Percentiles rank a stretch among this genome's conserved stretches.
These are phyloP conservation scores for Ephialtes manifestator DNA, from an alignment of 2,888 invertebrate genomes.

Conservation along the genomic window DNA sequence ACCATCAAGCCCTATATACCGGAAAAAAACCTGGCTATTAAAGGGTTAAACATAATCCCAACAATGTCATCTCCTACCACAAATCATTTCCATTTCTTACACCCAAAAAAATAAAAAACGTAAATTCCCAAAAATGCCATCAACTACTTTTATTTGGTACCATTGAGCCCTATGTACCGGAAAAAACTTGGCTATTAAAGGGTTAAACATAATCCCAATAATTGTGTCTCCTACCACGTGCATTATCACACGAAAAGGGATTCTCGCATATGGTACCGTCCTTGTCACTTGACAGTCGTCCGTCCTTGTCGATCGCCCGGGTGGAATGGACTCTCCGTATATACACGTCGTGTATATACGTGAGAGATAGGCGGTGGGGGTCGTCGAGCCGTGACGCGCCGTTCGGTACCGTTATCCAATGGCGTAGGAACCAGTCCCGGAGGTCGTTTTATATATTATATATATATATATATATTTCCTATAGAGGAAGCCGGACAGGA, in stretches of 20 bases:
- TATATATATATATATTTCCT: constrained; percentile 6
- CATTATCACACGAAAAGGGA: constrained; percentile 3
- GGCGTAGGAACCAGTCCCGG: constrained; percentile 77
- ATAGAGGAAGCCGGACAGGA: constrained; percentile 61
- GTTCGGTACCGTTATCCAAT: constrained; percentile 84
- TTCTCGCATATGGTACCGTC: constrained; percentile 69
- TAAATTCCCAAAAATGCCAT: no score
- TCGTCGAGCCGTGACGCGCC: constrained; percentile 81
- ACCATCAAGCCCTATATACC: no score
- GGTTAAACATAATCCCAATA: not conserved
- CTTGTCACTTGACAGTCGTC: constrained; percentile 73
- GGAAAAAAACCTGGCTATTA: no score
- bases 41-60: not conserved
- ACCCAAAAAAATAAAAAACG: no score
- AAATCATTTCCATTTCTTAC: no score
- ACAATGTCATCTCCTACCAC: not conserved
- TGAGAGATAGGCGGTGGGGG: constrained; percentile 57
- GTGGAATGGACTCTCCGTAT: constrained; percentile 59
- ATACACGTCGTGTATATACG: not conserved
- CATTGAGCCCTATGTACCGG: no score
- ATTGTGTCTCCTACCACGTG: not conserved
- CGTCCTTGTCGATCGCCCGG: constrained; percentile 71
- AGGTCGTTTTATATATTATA: constrained; percentile 58
- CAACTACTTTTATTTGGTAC: no score
- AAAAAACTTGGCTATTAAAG: no score